These are phyloP conservation scores for Spialia ferax DNA, from an alignment of 2,888 invertebrate genomes.

Conservation along the genomic window DNA sequence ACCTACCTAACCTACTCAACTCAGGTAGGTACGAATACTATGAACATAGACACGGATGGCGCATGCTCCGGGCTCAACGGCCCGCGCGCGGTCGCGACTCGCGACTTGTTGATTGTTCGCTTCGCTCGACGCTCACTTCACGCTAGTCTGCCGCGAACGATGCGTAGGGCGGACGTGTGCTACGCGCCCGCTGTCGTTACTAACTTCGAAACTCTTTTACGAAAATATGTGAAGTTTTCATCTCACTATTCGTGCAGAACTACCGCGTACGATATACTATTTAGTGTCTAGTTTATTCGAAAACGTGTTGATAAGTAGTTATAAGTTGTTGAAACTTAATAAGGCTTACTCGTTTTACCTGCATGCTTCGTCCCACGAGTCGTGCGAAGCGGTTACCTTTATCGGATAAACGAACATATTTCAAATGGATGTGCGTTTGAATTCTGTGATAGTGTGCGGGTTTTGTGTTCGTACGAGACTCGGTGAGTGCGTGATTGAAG, in stretches of 20 bases:
- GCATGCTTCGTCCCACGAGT: constrained; percentile 82
- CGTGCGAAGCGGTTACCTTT: constrained; percentile 78
- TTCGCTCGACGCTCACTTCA: too few relatives aligned
- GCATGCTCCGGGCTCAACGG: constrained; percentile 77
- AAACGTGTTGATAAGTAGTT: constrained; percentile 71
- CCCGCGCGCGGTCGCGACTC: constrained; percentile 73
- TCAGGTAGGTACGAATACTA: constrained; percentile 47
- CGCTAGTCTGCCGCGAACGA: constrained; percentile 76
- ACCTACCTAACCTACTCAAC: background rate
- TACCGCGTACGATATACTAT: constrained; percentile 60
- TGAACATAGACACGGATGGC: constrained; percentile 76
- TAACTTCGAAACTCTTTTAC: constrained; percentile 82
- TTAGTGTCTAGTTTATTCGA: constrained; percentile 68
- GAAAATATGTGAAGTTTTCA: constrained; percentile 83
- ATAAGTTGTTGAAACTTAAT: constrained; percentile 81
- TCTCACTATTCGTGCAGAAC: constrained; percentile 69
- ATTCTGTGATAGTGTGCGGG: constrained; percentile 82
- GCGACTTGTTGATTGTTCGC: constrained; percentile 83
- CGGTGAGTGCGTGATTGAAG: constrained; percentile 69
- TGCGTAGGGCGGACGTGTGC: constrained; percentile 77
- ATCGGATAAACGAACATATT: constrained; percentile 85
- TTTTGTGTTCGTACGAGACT: constrained; percentile 75
- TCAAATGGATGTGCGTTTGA: constrained; percentile 85
- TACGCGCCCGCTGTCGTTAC: constrained; percentile 66
- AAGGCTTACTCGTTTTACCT: constrained; percentile 83